Evolutionary conservation across 1,140 invertebrate species (phyloP).

Genomic region (Polyergus mexicanus): DNA sequence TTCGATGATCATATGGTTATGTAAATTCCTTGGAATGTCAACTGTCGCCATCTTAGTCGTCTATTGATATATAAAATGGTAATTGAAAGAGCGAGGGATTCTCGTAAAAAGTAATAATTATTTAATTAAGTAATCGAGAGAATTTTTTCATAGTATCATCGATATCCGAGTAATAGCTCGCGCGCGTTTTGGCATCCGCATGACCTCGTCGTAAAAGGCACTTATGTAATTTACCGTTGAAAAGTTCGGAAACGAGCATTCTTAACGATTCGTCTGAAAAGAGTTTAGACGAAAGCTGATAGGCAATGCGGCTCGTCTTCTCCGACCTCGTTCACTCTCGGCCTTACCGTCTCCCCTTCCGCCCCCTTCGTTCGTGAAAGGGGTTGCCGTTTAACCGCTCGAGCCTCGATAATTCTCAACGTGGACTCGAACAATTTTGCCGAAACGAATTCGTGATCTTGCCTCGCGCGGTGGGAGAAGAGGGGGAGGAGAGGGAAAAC

Average conservation of each 20-base stretch:
- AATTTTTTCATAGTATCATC: neutral
- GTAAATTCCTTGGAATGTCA: conserved; percentile 22
- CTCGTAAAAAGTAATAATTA: conserved; percentile 30
- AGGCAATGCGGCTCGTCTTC: neutral
- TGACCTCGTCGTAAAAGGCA: conserved; percentile 22
- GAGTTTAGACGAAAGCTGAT: neutral
- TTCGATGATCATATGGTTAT: conserved; percentile 8
- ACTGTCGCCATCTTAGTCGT: neutral
- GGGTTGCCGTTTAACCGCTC: conserved; percentile 66
- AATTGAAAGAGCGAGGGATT: neutral
- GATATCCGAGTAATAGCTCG: neutral
- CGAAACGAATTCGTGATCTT: conserved; percentile 75
- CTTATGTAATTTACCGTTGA: neutral
- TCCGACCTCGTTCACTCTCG: neutral
- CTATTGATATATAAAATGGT: conserved; percentile 6
- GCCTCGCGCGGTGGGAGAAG: conserved; percentile 6
- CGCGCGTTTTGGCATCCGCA: neutral
- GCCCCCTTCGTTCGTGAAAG: conserved; percentile 5
- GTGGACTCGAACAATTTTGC: conserved; percentile 73
- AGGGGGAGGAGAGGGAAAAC: neutral
- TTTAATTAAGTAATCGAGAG: conserved; percentile 15
- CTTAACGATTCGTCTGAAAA: conserved; percentile 20
- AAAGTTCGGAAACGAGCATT: conserved; percentile 25
- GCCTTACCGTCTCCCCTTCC: neutral
- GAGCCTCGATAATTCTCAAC: conserved; percentile 69